Conservation (phyloP, 2,113 vertebrate species). For the Sinocyclocheilus grahami region DNA sequence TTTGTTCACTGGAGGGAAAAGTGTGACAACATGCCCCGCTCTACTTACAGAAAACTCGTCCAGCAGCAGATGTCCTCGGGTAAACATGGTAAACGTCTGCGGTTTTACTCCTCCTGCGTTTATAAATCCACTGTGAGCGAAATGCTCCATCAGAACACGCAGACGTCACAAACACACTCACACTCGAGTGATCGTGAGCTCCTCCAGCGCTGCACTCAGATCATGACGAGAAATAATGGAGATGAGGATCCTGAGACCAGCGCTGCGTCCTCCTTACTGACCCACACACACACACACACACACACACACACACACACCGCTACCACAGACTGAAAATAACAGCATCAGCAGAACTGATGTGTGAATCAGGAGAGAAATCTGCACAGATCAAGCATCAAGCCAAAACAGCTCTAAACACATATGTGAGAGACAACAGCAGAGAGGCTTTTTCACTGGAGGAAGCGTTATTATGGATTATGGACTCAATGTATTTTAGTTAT, state of each 20-base stretch:
- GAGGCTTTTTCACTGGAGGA: too few species aligned
- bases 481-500: too few species aligned
- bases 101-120: constrained; percentile 2
- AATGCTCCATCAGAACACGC: neutral
- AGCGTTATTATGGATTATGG: too few species aligned
- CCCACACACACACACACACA: neutral
- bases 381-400: too few species aligned
- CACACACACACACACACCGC: too few species aligned
- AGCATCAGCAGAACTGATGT: too few species aligned
- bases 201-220: too few species aligned
- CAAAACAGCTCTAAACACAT: too few species aligned
- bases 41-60: constrained; percentile 20
- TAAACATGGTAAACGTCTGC: constrained; percentile 7
- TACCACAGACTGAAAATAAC: too few species aligned
- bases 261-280: neutral
- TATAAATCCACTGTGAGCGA: constrained; percentile 3
- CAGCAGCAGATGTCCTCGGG: neutral
- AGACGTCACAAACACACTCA: neutral
- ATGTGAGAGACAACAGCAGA: too few species aligned
- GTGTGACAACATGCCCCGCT: neutral
- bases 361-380: too few species aligned
- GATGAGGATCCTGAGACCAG: constrained; percentile 7
- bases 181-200: neutral
- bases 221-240: neutral
- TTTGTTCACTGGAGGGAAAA: neutral